A percentile compares a stretch with the other conserved stretches of the same genome.
Evolutionary conservation across 2,888 invertebrate genomes (phyloP).

Genomic region (Cosmia pyralina): DNA sequence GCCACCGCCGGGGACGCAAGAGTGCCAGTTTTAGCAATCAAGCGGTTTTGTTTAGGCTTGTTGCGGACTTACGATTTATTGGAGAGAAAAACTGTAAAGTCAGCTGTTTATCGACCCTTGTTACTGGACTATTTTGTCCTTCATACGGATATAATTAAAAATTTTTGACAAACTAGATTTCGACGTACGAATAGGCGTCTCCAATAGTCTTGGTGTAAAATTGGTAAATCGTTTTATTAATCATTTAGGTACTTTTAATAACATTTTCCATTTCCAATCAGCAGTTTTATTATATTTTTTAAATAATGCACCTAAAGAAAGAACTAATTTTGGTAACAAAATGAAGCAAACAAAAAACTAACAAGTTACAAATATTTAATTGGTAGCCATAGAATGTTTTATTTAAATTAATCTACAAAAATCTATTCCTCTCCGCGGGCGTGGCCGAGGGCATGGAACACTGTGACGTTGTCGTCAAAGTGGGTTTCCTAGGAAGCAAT

Average conservation of each 20-base stretch:
- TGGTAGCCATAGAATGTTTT: too few relatives aligned
- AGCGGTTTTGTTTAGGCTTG: conserved; percentile 44
- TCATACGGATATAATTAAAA: neutral
- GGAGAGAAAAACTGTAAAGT: neutral
- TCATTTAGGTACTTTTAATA: too few relatives aligned
- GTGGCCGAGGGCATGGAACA: too few relatives aligned
- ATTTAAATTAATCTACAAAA: too few relatives aligned
- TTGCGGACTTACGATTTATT: conserved; percentile 32
- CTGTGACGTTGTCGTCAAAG: too few relatives aligned
- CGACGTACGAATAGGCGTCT: neutral
- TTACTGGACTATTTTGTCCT: neutral
- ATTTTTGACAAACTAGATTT: neutral
- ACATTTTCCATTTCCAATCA: neutral
- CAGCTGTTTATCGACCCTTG: neutral
- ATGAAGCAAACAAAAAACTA: too few relatives aligned
- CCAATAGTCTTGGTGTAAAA: neutral
- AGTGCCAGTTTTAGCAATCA: conserved; percentile 52
- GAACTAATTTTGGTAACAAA: neutral
- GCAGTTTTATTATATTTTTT: neutral
- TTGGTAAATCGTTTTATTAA: neutral
- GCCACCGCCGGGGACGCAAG: conserved; percentile 47
- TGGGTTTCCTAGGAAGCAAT: too few relatives aligned
- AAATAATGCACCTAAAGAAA: neutral
- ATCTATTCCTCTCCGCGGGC: too few relatives aligned
- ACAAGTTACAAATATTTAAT: too few relatives aligned